These are phyloP conservation scores for Lateolabrax maculatus DNA, from an alignment of 2,797 vertebrate species.

Conservation along the genomic window DNA sequence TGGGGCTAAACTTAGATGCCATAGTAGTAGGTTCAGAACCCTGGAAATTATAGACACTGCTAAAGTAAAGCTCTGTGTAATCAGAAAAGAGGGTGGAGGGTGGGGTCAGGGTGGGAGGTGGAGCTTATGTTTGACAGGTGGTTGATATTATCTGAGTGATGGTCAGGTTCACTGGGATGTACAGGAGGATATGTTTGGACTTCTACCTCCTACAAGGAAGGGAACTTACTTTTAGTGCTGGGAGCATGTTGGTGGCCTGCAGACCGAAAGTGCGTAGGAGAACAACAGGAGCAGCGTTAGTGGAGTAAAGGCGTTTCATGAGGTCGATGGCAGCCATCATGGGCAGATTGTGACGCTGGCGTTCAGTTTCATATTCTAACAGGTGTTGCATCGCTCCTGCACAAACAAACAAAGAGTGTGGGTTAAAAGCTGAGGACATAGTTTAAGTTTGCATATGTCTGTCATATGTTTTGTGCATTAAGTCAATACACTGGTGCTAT, in stretches of 20 bases:
- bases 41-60: slow-evolving; percentile 87
- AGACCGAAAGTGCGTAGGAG: slow-evolving; percentile 94
- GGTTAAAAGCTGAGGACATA: slow-evolving; percentile 15
- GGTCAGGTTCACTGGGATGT: slow-evolving; percentile 37
- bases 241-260: slow-evolving; percentile 93
- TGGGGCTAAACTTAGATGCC: slow-evolving; percentile 88
- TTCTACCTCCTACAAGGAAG: background rate
- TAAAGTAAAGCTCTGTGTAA: slow-evolving; percentile 85
- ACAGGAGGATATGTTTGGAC: slow-evolving; percentile 13
- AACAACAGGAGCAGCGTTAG: slow-evolving; percentile 87
- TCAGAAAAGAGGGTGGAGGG: slow-evolving; percentile 79
- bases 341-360: slow-evolving; percentile 94
- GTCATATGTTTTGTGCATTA: slow-evolving; percentile 60
- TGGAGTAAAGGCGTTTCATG: slow-evolving; percentile 95
- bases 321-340: slow-evolving; percentile 93
- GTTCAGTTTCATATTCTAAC: slow-evolving; percentile 92
- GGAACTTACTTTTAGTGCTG: slow-evolving; percentile 91
- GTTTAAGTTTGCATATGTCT: slow-evolving; percentile 8
- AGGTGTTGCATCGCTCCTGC: slow-evolving; percentile 94
- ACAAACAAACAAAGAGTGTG: slow-evolving; percentile 30
- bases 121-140: slow-evolving; percentile 75
- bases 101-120: slow-evolving; percentile 64
- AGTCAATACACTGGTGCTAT: slow-evolving; percentile 38
- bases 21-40: slow-evolving; percentile 87
- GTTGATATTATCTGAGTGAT: slow-evolving; percentile 55